These are phyloP conservation scores for Semotilus atromaculatus DNA, from an alignment of 2,797 vertebrate species.

Conservation along the genomic window DNA sequence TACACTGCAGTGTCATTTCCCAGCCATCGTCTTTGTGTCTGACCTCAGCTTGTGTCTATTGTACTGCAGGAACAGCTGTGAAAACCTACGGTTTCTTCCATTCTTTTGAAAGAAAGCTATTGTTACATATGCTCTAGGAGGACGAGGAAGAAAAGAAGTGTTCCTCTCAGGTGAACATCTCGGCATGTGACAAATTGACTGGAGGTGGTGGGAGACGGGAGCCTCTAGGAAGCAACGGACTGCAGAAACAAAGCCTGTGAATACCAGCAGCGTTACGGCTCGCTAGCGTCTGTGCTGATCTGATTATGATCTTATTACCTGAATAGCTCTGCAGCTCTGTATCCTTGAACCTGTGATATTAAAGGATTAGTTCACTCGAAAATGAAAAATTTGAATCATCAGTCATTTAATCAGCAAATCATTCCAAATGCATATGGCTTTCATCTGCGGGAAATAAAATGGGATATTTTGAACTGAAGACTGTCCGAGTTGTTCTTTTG, in stretches of 20 bases:
- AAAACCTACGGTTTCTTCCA: background rate
- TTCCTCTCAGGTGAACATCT: slow-evolving; percentile 17
- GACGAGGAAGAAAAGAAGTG: background rate
- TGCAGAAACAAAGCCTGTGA: slow-evolving; percentile 6
- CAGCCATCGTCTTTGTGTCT: background rate
- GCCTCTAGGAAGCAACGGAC: background rate
- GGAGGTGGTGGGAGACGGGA: slow-evolving; percentile 2
- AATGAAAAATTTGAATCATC: background rate
- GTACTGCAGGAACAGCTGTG: background rate
- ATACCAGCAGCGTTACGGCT: background rate
- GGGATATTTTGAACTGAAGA: background rate
- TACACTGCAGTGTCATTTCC: background rate
- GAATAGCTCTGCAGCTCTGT: slow-evolving; percentile 21
- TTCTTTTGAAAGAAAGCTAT: slow-evolving; percentile 16
- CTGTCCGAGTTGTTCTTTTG: background rate
- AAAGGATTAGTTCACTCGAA: slow-evolving; percentile 9
- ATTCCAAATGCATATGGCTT: background rate
- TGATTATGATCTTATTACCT: slow-evolving; percentile 30
- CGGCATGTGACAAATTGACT: slow-evolving; percentile 16
- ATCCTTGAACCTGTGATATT: background rate
- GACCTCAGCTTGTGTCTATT: slow-evolving; percentile 14
- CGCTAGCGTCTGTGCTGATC: slow-evolving; percentile 9
- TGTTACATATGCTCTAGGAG: background rate
- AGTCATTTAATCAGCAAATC: slow-evolving; percentile 3
- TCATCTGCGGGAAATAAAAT: background rate